Evolutionary conservation across 2,797 vertebrate species (phyloP).

Genomic region (Alosa sapidissima): DNA sequence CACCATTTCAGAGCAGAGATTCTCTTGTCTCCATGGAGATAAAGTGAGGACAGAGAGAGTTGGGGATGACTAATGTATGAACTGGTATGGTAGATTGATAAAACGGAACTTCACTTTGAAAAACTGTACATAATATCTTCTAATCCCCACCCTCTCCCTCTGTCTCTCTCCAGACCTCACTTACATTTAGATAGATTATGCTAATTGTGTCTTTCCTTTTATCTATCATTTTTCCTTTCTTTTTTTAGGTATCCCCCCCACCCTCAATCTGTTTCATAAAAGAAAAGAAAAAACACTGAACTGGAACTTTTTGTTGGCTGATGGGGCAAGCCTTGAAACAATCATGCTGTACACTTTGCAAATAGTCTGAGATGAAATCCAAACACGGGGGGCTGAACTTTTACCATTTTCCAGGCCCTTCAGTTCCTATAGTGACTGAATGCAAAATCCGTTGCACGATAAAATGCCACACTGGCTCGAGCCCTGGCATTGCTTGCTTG

Average conservation of each 20-base stretch:
- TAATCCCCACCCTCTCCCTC: conserved; percentile 33
- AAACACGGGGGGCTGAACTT: neutral
- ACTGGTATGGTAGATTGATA: conserved; percentile 33
- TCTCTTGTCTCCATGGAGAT: conserved; percentile 52
- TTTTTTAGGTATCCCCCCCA: conserved; percentile 13
- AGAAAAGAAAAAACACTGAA: neutral
- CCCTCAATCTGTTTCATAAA: neutral
- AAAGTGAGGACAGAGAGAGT: conserved; percentile 44
- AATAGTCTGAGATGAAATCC: neutral
- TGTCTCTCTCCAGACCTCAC: conserved; percentile 3
- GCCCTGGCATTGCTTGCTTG: neutral
- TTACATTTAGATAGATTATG: conserved; percentile 28
- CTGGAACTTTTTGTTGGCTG: neutral
- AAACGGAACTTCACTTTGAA: conserved; percentile 64
- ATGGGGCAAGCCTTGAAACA: neutral
- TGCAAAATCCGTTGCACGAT: neutral
- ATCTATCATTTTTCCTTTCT: conserved; percentile 29
- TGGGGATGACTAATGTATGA: conserved; percentile 42
- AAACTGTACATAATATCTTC: conserved; percentile 68
- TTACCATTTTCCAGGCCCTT: neutral
- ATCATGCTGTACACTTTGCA: neutral
- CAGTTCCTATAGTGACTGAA: neutral
- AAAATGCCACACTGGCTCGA: neutral
- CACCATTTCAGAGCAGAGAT: conserved; percentile 69
- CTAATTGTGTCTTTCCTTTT: conserved; percentile 21